These are phyloP conservation scores for Rhaphigaster nebulosa DNA, from an alignment of 2,888 invertebrate genomes.

Conservation along the genomic window DNA sequence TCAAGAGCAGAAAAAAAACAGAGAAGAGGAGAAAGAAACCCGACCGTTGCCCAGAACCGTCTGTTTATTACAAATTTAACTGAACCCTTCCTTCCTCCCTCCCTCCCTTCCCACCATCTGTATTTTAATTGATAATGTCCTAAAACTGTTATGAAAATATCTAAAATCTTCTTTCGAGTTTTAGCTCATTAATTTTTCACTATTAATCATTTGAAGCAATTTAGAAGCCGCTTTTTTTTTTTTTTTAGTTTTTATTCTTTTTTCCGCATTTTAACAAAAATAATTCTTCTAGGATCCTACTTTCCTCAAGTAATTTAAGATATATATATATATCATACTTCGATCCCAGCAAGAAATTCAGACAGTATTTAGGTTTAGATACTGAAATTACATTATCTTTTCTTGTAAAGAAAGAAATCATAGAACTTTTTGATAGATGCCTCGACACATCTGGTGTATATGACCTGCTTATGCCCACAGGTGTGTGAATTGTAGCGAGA, in stretches of 20 bases:
- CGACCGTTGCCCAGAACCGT: not conserved
- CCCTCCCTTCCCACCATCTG: not conserved
- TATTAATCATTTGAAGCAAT: not conserved
- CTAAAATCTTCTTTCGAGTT: not conserved
- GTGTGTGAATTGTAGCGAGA: too few relatives aligned
- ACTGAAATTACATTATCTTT: too few relatives aligned
- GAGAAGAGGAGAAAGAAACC: not conserved
- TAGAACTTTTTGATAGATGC: not conserved
- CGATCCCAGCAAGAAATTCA: too few relatives aligned
- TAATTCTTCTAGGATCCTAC: not conserved
- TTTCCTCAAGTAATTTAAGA: not conserved
- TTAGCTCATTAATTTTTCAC: not conserved
- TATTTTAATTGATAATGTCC: slow-evolving; percentile 15
- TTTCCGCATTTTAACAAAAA: not conserved
- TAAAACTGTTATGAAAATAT: not conserved
- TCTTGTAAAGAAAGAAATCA: not conserved
- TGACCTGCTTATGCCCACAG: too few relatives aligned
- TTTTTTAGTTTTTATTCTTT: not conserved
- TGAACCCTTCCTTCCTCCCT: not conserved
- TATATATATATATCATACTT: not conserved
- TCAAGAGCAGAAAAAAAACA: not conserved
- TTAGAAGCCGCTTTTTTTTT: not conserved
- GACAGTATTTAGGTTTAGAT: too few relatives aligned
- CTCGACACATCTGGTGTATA: not conserved
- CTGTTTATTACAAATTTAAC: not conserved